Conservation (phyloP, 2,888 invertebrate species). For the Agrochola litura region DNA sequence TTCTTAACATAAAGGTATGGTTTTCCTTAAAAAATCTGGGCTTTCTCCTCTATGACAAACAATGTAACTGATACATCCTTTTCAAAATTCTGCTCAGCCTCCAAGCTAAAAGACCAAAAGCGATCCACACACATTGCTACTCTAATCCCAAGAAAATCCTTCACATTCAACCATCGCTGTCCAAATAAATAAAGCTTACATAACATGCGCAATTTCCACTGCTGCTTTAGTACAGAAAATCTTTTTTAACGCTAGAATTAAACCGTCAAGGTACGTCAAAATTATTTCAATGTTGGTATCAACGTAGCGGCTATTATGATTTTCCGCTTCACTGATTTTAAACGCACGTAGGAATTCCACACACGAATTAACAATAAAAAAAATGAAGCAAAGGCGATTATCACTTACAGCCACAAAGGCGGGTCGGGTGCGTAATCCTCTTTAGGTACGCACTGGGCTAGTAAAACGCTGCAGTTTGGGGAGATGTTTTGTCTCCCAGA, state of each 20-base stretch:
- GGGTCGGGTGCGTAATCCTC: slow-evolving; percentile 64
- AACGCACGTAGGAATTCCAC: slow-evolving; percentile 70
- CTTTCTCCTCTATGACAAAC: neutral
- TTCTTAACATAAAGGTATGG: neutral
- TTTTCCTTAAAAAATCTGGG: neutral
- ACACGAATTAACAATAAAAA: slow-evolving; percentile 71
- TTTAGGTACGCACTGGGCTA: slow-evolving; percentile 65
- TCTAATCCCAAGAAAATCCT: slow-evolving; percentile 32
- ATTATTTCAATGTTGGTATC: slow-evolving; percentile 13
- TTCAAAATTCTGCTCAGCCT: slow-evolving; percentile 32
- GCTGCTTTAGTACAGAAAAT: neutral
- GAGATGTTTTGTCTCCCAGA: too few relatives aligned
- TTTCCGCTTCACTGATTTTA: slow-evolving; percentile 61
- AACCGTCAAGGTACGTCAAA: slow-evolving; percentile 10
- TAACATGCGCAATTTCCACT: slow-evolving; percentile 17
- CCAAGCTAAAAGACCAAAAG: slow-evolving; percentile 20
- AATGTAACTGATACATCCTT: neutral
- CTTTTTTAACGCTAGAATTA: neutral
- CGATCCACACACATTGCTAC: slow-evolving; percentile 15
- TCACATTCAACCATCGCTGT: slow-evolving; percentile 2
- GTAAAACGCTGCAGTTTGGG: slow-evolving; percentile 34
- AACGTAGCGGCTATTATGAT: slow-evolving; percentile 52
- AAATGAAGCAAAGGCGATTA: slow-evolving; percentile 67
- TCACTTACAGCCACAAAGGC: slow-evolving; percentile 65
- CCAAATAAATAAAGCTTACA: slow-evolving; percentile 52